phyloP scores from a whole-genome alignment of 2,113 vertebrate genomes.

The Alectura lathami region DNA sequence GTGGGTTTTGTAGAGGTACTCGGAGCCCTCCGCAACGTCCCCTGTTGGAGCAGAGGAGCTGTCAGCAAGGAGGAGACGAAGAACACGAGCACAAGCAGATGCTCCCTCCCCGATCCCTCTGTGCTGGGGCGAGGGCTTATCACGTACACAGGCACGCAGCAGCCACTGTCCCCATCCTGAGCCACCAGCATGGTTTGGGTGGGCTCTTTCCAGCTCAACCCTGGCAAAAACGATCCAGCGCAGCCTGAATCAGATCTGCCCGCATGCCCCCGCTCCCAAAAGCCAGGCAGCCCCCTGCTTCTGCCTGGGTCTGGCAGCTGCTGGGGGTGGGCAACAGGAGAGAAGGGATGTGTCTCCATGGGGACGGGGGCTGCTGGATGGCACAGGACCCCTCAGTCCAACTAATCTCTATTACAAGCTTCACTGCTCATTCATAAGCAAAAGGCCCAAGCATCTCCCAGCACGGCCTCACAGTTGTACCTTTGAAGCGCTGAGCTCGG shows the following conservation, averaged over 20 bases:
- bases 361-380: not conserved
- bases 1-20: conserved; percentile 90
- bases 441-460: not conserved
- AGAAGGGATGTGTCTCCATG: fast-evolving
- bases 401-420: not conserved
- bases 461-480: not conserved
- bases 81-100: not conserved
- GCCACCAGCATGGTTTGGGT: not conserved
- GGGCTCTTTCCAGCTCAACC: not conserved
- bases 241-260: not conserved
- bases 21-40: conserved; percentile 76
- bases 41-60: conserved; percentile 50
- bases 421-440: not conserved
- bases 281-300: not conserved
- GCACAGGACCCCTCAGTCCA: not conserved
- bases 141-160: fast-evolving
- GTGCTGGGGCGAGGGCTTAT: not conserved
- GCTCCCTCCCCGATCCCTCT: not conserved
- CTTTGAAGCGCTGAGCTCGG: conserved; percentile 46
- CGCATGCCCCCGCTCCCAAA: fast-evolving
- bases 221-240: not conserved
- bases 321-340: fast-evolving
- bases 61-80: not conserved
- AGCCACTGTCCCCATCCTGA: not conserved
- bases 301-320: not conserved